Evolutionary conservation across 1,140 invertebrate species (phyloP), one percentile per base, ranked within the genome.

Genomic region (Apis cerana): DNA sequence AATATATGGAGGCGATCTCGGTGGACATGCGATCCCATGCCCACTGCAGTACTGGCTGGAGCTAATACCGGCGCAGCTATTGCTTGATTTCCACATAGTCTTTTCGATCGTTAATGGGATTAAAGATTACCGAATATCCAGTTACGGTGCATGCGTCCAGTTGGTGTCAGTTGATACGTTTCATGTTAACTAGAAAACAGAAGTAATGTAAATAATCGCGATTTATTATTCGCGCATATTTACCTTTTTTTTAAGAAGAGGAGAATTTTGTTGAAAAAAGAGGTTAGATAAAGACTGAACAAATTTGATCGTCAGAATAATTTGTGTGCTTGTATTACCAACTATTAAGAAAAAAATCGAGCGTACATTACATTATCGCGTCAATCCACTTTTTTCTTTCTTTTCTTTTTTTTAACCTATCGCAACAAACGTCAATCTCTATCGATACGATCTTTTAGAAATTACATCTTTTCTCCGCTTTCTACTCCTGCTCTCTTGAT

Each of bases 1-100:
- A 21, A 91, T 69, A 10, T 78, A 12, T 17, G 54, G 59, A 1
- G 87, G 81, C 0, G 89, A 90, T 17, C 72, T 80, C 23, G 79
- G 8, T 10, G 86, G 91, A 65, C 90, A 92, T 23, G 43, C 56
- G 2, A 48, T 61, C 67, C 27, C 65, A 43, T 62, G 61, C 23
- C 15, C 0, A 7, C 4, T 27, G n/a, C 15, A 0, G 61, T 13
- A 62, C 23, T 7, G 33, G 33, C 4, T 43, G 33, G 33, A 43
- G 33, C 0, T 43, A 7, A 5, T 2, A 43, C 71, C n/a, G 33
- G 21, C 21, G 27, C 75, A 69, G 67, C 27, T n/a, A 9, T 23
- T 5, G 7, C 2, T 1, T 15, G n/a, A 4, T 1, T 56, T 21
- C 15, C 75, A 27, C 81, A 82, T 78, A 58, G 58, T 0, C 50